These are phyloP conservation scores for Neodon shergylaensis DNA, from an alignment of 2,113 vertebrate genomes.

Conservation along the genomic window DNA sequence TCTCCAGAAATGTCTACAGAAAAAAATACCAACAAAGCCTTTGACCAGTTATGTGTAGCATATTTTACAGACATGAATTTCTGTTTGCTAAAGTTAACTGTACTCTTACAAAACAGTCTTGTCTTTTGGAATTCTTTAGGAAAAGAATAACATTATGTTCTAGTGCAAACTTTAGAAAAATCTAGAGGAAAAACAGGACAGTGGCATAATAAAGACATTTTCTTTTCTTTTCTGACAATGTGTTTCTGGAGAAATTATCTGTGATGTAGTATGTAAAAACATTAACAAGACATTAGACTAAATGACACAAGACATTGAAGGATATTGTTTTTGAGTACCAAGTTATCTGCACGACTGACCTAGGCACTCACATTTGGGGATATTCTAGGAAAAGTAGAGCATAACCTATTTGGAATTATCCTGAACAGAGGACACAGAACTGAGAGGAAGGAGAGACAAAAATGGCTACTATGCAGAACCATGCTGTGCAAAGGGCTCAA, in stretches of 20 bases:
- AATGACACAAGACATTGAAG: not conserved
- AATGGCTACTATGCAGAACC: not conserved
- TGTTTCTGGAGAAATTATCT: not conserved
- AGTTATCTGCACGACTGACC: not conserved
- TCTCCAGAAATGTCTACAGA: not conserved
- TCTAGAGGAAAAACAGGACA: not conserved
- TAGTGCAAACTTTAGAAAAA: not conserved
- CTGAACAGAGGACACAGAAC: not conserved
- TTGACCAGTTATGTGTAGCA: not conserved
- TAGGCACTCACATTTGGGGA: no score
- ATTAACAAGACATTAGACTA: not conserved
- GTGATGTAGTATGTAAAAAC: not conserved
- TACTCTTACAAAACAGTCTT: not conserved
- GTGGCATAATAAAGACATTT: not conserved
- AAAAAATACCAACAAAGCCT: not conserved
- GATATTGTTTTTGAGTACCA: not conserved
- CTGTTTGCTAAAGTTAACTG: not conserved
- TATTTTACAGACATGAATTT: not conserved
- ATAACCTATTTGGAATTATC: not conserved
- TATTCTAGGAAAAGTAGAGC: not conserved
- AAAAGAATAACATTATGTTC: not conserved
- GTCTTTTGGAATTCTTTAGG: not conserved
- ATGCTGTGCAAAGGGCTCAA: not conserved
- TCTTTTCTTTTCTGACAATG: not conserved
- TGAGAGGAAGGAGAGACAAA: not conserved